Evolutionary conservation across 1,140 invertebrate genomes (phyloP).

Genomic region (Hestina assimilis): DNA sequence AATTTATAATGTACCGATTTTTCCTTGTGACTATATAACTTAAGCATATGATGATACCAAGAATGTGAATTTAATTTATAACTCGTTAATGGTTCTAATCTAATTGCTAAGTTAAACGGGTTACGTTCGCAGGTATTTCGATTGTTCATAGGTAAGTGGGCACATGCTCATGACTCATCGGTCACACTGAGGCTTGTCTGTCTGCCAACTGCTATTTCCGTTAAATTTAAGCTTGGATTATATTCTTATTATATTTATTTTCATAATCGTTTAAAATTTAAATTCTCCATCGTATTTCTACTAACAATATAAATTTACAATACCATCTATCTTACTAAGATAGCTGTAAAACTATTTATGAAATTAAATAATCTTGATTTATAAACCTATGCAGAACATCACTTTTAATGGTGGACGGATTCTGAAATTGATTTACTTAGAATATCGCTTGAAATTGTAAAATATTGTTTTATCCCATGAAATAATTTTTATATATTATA

Average conservation of each 20-base stretch:
- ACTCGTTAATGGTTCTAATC: not conserved
- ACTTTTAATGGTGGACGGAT: constrained; percentile 21
- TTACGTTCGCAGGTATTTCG: constrained; percentile 1
- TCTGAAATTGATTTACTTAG: no score
- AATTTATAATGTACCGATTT: no score
- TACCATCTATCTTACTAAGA: constrained; percentile 5
- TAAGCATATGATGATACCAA: no score
- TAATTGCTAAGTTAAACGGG: not conserved
- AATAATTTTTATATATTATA: no score
- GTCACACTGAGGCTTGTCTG: constrained; percentile 26
- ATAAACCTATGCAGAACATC: constrained; percentile 5
- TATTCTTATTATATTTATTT: constrained; percentile 7
- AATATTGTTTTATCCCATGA: no score
- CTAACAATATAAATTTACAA: constrained; percentile 26
- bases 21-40: no score
- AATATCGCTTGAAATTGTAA: no score
- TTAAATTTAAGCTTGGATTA: constrained; percentile 31
- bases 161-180: constrained; percentile 28
- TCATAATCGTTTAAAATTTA: constrained; percentile 13
- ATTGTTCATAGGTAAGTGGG: constrained; percentile 4
- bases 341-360: constrained; percentile 12
- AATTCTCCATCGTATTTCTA: constrained; percentile 8
- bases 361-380: constrained; percentile 20
- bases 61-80: not conserved
- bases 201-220: constrained; percentile 42